These are phyloP conservation scores for Dendronephthya gigantea DNA, from an alignment of 64 coral and sea anemone species.

Conservation along the genomic window DNA sequence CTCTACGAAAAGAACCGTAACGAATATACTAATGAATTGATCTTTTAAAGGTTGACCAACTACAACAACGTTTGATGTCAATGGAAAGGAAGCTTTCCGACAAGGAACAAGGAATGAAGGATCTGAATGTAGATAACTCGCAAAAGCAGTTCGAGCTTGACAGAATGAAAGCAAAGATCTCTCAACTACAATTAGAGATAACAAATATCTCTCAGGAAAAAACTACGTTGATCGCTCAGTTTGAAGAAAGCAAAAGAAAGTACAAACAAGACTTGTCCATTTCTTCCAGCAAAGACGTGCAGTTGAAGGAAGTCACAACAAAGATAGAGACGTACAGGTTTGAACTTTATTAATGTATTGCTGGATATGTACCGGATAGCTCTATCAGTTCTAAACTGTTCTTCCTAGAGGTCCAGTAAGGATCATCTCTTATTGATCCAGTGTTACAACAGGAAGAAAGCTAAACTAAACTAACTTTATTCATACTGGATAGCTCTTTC, in stretches of 20 bases:
- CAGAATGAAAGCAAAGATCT: background rate
- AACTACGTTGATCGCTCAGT: background rate
- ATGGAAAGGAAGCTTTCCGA: background rate
- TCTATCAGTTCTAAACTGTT: no score
- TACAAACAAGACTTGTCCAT: background rate
- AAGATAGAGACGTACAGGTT: constrained; percentile 3
- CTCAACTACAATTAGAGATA: background rate
- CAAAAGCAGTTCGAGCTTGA: background rate
- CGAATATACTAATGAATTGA: no score
- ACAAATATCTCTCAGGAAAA: background rate
- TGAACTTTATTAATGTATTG: background rate
- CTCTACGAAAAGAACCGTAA: no score
- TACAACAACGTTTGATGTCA: background rate
- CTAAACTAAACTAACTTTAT: no score
- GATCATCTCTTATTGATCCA: no score
- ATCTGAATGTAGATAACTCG: background rate
- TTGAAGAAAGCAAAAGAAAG: background rate
- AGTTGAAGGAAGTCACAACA: background rate
- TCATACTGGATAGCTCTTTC: no score
- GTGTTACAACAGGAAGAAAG: no score
- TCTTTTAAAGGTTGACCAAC: background rate
- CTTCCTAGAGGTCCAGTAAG: no score
- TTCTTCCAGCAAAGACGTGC: background rate
- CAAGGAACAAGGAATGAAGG: background rate
- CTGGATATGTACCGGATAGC: background rate